Evolutionary conservation across 2,113 vertebrate species (phyloP), one percentile per base, ranked within the genome.

Genomic region (Equus quagga): DNA sequence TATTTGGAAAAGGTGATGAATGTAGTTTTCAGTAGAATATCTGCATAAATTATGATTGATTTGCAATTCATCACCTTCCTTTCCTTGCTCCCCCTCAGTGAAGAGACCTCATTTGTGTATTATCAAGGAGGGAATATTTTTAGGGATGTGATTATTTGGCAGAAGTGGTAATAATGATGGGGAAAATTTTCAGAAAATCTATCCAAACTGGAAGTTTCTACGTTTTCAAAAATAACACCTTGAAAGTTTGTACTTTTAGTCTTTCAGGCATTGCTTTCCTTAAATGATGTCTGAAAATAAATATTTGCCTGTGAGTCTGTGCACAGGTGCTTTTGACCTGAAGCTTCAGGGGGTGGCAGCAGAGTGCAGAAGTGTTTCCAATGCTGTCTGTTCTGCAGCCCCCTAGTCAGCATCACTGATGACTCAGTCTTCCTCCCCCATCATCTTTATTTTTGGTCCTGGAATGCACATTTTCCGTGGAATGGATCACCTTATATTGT

Each of bases 41-140:
- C 92, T 97, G 90, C 96, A 97, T 98, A 97, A 94, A 96, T 97
- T 89, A 95, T 92, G 72, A 95, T 82, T 79, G 97, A 95, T 98
- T 97, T 97, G 88, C 85, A 96, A 95, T 97, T 96, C 36, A 91
- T 97, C 92, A 60, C 92, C 84, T 82, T 91, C 70, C 21, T 80
- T 75, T 91, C 46, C 92, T 91, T 95, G 75, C 51, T 95, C 91
- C 96, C 94, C 87, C 80, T 92, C 24, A 23, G 10, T 54, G 44
- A 90, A 92, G 64, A 96, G 80, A 62, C 49, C 95, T 96, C 70
- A 88, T 85, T 90, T 67, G 54, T 94, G 65, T 81, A 73, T 95
- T 97, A 90, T 94, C 69, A 82, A 96, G 78, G 72, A 95, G 65
- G 92, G 65, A 65, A n/a, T 96, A 95, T 94, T 95, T 96, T 97